Base-by-base conservation (phyloP, 1,140 invertebrate genomes). In the Centruroides sculpturatus region DNA sequence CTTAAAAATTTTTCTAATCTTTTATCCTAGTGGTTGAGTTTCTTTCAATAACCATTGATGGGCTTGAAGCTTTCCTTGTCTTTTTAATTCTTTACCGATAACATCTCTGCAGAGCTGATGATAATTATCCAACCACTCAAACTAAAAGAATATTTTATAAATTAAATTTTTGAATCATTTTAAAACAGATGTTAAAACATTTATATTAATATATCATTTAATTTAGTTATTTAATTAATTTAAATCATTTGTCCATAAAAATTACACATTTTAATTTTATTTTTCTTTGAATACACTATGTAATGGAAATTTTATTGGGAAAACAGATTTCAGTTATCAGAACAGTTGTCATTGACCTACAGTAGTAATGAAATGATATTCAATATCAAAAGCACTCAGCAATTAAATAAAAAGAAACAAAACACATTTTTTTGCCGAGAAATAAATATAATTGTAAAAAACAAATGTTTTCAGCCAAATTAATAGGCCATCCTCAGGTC, bases 91-190 rank as follows among this genome's bases (percentile, higher is more conserved):
- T 0, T 83, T 79, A 0, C 85, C 86, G 3, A 93, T 73, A 13
- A 82, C 78, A 3, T 84, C 77, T 50, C 82, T 76, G 56, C 86
- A 86, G 62, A 78, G 72, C 3, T 75, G 69, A 73, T 94, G 89
- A 70, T 92, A 94, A 12, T 77, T 72, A 71, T 94, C 88, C 41
- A 94, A 66, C 74, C 85, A 83, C 36, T 77, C 71, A n/a, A 87
- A 79, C 82, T 85, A 75, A 36, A 73, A 70, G n/a, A 4, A 55
- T n/a, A 3, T 12, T 35, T 51, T 36, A 59, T 5, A 23, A 56
- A n/a, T 41, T 23, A 23, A 23, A 23, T 23, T 23, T 23, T 23
- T 1, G 23, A 36, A 35, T 50, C 41, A 57, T 56, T 11, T 51
- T n/a, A 48, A 46, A 34, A 12, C 23, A 49, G 49, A 55, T 12